Evolutionary conservation across 2,888 invertebrate species (phyloP), one percentile per base, ranked within the genome.

Genomic region (Phorcus lineatus): DNA sequence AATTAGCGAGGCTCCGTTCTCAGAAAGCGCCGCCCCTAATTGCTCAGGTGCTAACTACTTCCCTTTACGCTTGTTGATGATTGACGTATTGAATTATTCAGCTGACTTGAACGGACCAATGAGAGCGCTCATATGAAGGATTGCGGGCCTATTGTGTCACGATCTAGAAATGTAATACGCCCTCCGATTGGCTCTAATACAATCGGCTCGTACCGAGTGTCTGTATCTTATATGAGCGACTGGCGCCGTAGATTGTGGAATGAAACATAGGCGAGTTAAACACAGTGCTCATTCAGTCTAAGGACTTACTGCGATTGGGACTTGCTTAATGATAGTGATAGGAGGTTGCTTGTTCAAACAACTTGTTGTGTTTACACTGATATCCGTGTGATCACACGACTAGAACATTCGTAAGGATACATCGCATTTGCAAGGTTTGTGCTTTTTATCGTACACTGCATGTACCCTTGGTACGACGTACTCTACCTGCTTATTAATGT

Each of bases 151-250:
- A 85, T 87, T 85, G 85, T 88, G 87, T 86, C 86, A 86, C 86
- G 86, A 86, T 86, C 86, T 86, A 86, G 87, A 36, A 87, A 86
- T 84, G 87, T 84, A 84, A 84, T 85, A 82, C 82, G 83, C 80
- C 75, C 78, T 74, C 80, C 87, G 88, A 89, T 89, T 89, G 89
- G 89, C 86, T 28, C 82, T 87, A 84, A 84, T 85, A 83, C 83
- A 80, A 82, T 81, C 81, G 88, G 87, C 87, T 86, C 85, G 88
- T 85, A 88, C 82, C 77, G 77, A 77, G 83, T 80, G 87, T 85
- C 86, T 85, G 84, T 79, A 62, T 75, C 62, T 54, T 76, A 74
- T 75, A 81, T 81, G 81, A 47, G 47, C 66, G 75, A 57, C 83
- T 86, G 86, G 86, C 87, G 87, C 87, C 86, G 84, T 54, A 31